Percentiles rank a stretch among this genome's conserved stretches.
These are phyloP conservation scores for Acanthochromis polyacanthus DNA, from an alignment of 2,113 vertebrate genomes.

Conservation along the genomic window DNA sequence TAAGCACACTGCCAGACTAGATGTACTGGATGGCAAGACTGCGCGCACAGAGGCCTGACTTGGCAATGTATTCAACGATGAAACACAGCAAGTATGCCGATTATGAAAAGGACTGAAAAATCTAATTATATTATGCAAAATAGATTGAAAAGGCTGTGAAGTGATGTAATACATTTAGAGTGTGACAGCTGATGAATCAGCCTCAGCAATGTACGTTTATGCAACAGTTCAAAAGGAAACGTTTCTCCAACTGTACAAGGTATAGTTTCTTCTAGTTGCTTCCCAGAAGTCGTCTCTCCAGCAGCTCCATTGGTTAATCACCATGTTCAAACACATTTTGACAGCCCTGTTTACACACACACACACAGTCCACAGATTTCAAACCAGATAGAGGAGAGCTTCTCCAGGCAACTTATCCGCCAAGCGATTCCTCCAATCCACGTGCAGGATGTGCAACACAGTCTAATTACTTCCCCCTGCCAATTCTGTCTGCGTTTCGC, in stretches of 20 bases:
- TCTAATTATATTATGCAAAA: constrained; percentile 69
- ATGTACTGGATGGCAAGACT: constrained; percentile 28
- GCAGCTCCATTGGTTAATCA: constrained; percentile 10
- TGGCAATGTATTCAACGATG: constrained; percentile 39
- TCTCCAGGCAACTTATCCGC: constrained; percentile 15
- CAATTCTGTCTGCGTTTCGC: constrained; percentile 40
- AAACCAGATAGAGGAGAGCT: constrained; percentile 4
- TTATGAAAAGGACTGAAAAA: constrained; percentile 48
- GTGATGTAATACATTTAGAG: constrained; percentile 62
- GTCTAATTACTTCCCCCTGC: constrained; percentile 48
- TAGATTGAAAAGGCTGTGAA: constrained; percentile 53
- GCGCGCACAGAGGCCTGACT: constrained; percentile 37
- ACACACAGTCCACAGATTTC: neutral
- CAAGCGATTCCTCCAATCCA: constrained; percentile 17
- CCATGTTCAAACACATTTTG: constrained; percentile 25
- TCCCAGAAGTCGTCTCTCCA: constrained; percentile 5
- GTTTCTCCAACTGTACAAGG: constrained; percentile 1
- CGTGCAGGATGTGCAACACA: constrained; percentile 18
- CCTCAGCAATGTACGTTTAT: constrained; percentile 14
- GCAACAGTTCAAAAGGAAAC: constrained; percentile 15
- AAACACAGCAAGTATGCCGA: constrained; percentile 57
- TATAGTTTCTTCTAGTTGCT: neutral
- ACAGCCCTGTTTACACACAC: constrained; percentile 7
- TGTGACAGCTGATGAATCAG: constrained; percentile 51
- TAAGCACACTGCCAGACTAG: constrained; percentile 25